Evolutionary conservation across 2,888 invertebrate genomes (phyloP), one percentile per base, ranked within the genome.

Genomic region (Cryptosula pallasiana): DNA sequence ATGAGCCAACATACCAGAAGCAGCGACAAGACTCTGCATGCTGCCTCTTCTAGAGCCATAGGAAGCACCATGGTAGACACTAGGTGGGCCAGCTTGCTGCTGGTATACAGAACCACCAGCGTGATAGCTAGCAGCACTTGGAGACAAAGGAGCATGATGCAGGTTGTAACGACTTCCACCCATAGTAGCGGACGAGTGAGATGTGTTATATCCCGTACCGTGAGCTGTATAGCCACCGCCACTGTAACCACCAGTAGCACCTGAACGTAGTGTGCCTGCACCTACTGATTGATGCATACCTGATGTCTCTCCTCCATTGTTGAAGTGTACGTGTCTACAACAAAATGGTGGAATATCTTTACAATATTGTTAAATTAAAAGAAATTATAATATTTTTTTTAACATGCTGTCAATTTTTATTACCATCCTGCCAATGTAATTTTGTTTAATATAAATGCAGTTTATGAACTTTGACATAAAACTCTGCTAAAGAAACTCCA

Each of bases 1-100:
- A 5, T 13, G 69, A 54, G 70, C 32, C 16, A 3, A 54, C 70
- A 70, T 36, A 70, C 45, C 70, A 70, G 70, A 70, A 70, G 45
- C 45, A 70, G 45, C 45, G 70, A 70, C 70, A 54, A 70, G 55
- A 54, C 70, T 70, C 23, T 36, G 70, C 70, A 70, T 63, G 63
- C 63, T 63, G 63, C 63, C 63, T 63, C 63, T 63, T 63, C 63
- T 63, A 16, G 63, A 63, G 63, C 63, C 63, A 32, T 63, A 63
- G 29, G 63, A 63, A 32, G 32, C 34, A 20, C 63, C 63, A 32
- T 63, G 63, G 63, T 63, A 63, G 63, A 63, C 63, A 63, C 32
- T 32, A 16, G 63, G 34, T 32, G 63, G 63, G 9, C 63, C 63
- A 5, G 55, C 23, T 25, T 55, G 55, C 9, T 45, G 45, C 45